Evolutionary conservation across 2,888 invertebrate genomes (phyloP).

Genomic region (Agrochola macilenta): DNA sequence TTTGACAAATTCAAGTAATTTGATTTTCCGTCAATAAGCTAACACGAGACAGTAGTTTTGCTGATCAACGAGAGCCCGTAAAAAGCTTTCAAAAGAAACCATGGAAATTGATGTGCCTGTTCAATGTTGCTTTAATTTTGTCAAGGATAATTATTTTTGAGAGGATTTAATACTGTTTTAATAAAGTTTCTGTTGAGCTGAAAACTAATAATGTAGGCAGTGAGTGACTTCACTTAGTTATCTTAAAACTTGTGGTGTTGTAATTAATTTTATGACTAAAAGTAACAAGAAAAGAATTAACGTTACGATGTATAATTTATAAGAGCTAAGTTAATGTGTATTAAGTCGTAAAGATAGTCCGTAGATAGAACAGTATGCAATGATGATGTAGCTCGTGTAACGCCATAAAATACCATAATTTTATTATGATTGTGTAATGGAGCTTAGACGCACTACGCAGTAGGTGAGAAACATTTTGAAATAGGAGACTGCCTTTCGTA

Average conservation of each 20-base stretch:
- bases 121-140: neutral
- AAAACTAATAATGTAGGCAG: neutral
- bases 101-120: neutral
- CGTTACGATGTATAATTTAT: slow-evolving; percentile 16
- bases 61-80: neutral
- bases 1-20: neutral
- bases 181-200: neutral
- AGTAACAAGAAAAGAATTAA: slow-evolving; percentile 9
- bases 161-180: neutral
- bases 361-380: neutral
- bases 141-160: neutral
- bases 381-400: neutral
- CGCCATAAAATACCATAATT: slow-evolving; percentile 13
- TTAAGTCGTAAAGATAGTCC: slow-evolving; percentile 48
- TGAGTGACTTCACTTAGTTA: too few species aligned
- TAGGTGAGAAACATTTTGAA: neutral
- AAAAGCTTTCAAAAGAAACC: neutral
- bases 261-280: slow-evolving; percentile 18
- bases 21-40: neutral
- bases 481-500: neutral
- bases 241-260: neutral
- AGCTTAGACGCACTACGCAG: neutral
- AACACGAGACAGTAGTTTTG: neutral
- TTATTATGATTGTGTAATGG: slow-evolving; percentile 16
- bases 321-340: slow-evolving; percentile 12